These are phyloP conservation scores for Capricornis sumatraensis DNA, from an alignment of 2,113 vertebrate genomes.

Conservation along the genomic window DNA sequence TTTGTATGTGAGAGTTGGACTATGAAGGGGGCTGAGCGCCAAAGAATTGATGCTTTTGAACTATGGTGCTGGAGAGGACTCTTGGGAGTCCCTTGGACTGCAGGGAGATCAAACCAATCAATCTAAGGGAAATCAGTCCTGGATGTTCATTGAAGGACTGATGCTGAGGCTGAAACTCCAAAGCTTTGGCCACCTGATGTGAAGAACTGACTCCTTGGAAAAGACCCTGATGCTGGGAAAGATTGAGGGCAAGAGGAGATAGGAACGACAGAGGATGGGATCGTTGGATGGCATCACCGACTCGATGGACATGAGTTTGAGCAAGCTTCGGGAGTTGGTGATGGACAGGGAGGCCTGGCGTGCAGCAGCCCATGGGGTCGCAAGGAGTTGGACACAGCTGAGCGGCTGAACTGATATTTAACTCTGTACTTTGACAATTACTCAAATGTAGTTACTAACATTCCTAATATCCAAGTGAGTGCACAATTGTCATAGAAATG, in stretches of 20 bases:
- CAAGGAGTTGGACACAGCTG: not conserved
- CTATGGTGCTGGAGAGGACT: not conserved
- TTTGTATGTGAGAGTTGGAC: not conserved
- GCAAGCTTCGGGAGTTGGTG: not conserved
- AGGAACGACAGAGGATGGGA: not conserved
- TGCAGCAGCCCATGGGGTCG: not conserved
- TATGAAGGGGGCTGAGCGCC: not conserved
- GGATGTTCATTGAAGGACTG: not conserved
- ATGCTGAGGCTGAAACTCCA: not conserved
- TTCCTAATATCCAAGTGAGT: not conserved
- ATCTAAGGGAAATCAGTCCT: not conserved
- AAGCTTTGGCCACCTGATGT: not conserved
- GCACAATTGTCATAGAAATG: not conserved
- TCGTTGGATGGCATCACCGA: not conserved
- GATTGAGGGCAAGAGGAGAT: not conserved
- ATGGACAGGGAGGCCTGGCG: not conserved
- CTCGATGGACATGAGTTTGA: not conserved
- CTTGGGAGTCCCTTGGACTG: not conserved
- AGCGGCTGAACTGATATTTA: not conserved
- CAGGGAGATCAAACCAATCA: not conserved
- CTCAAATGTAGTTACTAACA: not conserved
- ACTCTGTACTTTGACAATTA: not conserved
- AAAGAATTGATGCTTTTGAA: not conserved
- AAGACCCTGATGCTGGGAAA: not conserved
- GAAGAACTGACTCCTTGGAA: not conserved